Evolutionary conservation across 2,888 invertebrate genomes (phyloP).

Genomic region (Heliconius aoede): DNA sequence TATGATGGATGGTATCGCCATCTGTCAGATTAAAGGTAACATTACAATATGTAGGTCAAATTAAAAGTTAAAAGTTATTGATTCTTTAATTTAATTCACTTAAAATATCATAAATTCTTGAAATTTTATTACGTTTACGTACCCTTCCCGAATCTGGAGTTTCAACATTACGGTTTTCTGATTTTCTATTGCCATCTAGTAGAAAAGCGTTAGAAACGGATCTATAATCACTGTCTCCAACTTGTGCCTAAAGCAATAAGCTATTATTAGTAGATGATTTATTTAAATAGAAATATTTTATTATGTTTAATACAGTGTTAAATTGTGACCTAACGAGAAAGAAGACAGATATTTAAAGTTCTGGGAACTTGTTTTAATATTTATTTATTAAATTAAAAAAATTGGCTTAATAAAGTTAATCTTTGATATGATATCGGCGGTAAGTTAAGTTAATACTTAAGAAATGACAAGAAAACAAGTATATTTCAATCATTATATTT

Average conservation of each 20-base stretch:
- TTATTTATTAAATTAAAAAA: too few relatives aligned
- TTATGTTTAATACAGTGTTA: too few relatives aligned
- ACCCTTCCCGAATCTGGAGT: conserved; percentile 78
- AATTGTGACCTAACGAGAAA: too few relatives aligned
- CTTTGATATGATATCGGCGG: too few relatives aligned
- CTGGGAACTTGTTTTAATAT: too few relatives aligned
- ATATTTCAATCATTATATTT: too few relatives aligned
- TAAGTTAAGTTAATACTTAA: too few relatives aligned
- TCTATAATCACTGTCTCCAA: conserved; percentile 74
- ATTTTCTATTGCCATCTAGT: conserved; percentile 73
- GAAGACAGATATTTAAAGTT: too few relatives aligned
- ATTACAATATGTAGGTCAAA: neutral
- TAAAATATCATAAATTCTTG: neutral
- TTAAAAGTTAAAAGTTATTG: neutral
- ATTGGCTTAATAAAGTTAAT: too few relatives aligned
- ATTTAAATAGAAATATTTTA: neutral
- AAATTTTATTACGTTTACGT: neutral
- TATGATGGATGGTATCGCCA: conserved; percentile 55
- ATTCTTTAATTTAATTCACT: neutral
- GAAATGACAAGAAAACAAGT: too few relatives aligned
- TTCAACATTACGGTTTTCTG: conserved; percentile 69
- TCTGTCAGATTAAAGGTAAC: conserved; percentile 32
- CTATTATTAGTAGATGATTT: neutral
- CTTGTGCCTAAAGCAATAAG: conserved; percentile 61
- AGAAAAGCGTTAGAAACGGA: conserved; percentile 76